phyloP scores from a whole-genome alignment of 2,888 invertebrate genomes.

The Byasa hedistus region DNA sequence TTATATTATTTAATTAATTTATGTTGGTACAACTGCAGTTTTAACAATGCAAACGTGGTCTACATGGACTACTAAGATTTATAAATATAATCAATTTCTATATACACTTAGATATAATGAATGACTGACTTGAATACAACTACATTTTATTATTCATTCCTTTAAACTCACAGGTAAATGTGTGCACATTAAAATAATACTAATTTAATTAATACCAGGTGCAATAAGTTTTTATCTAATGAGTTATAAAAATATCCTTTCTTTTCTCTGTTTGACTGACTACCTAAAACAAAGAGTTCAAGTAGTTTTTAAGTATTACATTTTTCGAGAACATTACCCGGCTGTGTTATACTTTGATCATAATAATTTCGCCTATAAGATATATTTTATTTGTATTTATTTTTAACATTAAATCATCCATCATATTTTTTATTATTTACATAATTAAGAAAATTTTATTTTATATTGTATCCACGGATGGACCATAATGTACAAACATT shows the following conservation, averaged over 20 bases:
- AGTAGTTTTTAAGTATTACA: constrained; percentile 14
- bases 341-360: constrained; percentile 42
- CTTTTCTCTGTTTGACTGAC: neutral
- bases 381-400: constrained; percentile 15
- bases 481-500: neutral
- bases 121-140: no score
- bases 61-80: neutral
- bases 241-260: neutral
- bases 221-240: constrained; percentile 1
- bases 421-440: neutral
- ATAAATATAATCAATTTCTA: no score
- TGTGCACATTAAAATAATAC: neutral
- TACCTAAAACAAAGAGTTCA: neutral
- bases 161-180: neutral
- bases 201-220: neutral
- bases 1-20: neutral
- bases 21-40: no score
- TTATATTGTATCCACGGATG: neutral
- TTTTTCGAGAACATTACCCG: constrained; percentile 41
- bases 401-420: constrained; percentile 18
- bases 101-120: no score
- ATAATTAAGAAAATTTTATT: neutral
- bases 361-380: constrained; percentile 21
- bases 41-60: neutral
- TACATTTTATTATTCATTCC: no score